Percentiles rank a stretch among this genome's conserved stretches.
phyloP scores from a whole-genome alignment of 2,797 vertebrate species.

The Nyctibius grandis region DNA sequence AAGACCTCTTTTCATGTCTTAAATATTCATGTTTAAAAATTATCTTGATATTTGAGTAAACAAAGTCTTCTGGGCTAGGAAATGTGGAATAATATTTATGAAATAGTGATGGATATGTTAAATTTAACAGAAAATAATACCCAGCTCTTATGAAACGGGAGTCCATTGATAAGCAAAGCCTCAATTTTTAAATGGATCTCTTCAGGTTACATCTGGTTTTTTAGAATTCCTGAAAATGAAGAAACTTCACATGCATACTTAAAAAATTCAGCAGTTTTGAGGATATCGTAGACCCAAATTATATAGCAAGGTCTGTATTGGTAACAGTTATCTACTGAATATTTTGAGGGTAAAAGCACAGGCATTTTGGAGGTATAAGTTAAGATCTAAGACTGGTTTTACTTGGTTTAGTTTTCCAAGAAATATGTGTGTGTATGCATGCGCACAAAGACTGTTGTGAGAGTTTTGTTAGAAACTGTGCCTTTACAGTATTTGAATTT shows the following conservation, averaged over 20 bases:
- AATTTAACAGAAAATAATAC: background rate
- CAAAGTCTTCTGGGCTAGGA: background rate
- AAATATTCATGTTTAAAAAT: background rate
- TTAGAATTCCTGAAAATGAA: background rate
- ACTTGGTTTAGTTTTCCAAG: background rate
- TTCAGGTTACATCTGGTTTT: background rate
- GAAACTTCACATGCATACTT: background rate
- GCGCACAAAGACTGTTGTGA: background rate
- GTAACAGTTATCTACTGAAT: background rate
- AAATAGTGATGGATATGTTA: background rate
- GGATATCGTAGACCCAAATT: rapidly evolving
- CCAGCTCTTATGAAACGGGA: background rate
- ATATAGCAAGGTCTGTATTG: background rate
- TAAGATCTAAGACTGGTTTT: background rate
- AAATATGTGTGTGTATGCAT: background rate
- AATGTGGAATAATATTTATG: background rate
- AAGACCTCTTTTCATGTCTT: background rate
- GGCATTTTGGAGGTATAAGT: background rate
- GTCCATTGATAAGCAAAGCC: background rate
- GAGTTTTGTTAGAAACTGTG: background rate
- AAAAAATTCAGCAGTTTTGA: background rate
- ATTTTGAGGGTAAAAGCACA: background rate
- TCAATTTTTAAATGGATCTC: background rate
- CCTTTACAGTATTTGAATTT: background rate
- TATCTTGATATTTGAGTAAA: background rate